Percentiles rank a stretch among this genome's conserved stretches.
These are phyloP conservation scores for Candoia aspera DNA, from an alignment of 2,113 vertebrate genomes.

Conservation along the genomic window DNA sequence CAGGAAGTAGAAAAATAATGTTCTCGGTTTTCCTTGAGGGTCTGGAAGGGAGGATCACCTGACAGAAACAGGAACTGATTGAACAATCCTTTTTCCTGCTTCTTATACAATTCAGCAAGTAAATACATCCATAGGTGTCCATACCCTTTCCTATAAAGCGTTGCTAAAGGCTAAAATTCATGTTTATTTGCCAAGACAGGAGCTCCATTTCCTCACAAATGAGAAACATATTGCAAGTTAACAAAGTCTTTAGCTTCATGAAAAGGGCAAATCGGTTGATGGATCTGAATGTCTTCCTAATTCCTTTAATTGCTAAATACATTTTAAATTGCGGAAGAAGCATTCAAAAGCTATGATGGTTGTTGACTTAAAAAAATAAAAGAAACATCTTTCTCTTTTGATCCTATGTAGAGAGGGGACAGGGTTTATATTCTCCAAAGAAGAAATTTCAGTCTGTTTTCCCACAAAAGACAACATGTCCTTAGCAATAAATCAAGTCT, in stretches of 20 bases:
- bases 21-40: not conserved
- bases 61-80: conserved; percentile 1
- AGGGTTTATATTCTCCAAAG: conserved; percentile 27
- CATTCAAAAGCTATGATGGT: conserved; percentile 23
- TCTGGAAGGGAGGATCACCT: not conserved
- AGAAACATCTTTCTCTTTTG: not conserved
- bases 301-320: conserved; percentile 55
- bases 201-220: conserved; percentile 34
- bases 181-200: conserved; percentile 48
- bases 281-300: not conserved
- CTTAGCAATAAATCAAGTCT: conserved; percentile 21
- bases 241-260: conserved; percentile 38
- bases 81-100: conserved; percentile 40
- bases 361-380: not conserved
- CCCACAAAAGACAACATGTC: not conserved
- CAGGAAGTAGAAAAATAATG: not conserved
- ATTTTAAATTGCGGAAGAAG: conserved; percentile 31
- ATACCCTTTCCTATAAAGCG: conserved; percentile 39
- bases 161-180: conserved; percentile 45
- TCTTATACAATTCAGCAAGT: conserved; percentile 36
- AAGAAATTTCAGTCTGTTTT: not conserved
- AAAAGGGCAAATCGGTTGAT: conserved; percentile 53
- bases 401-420: not conserved
- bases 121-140: conserved; percentile 23
- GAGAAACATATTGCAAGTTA: conserved; percentile 35